Evolutionary conservation across 2,888 invertebrate species (phyloP), one percentile per base, ranked within the genome.

Genomic region (Ichneumon xanthorius): DNA sequence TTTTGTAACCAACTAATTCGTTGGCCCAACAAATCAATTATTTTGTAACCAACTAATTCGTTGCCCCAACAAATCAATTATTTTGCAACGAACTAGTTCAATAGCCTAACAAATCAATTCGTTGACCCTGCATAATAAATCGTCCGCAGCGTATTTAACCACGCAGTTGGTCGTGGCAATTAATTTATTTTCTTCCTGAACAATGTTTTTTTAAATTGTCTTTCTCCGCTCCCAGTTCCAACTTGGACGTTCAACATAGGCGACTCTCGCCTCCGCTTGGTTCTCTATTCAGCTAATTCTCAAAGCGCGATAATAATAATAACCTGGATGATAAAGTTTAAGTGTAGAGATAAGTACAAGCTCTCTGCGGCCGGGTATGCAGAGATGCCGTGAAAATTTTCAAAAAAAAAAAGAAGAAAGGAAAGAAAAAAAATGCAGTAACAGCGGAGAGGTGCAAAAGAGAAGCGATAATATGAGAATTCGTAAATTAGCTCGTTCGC

Each of bases 401-500:
- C 9, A 67, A 77, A 61, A 73, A 40, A 30, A 50, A 73, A 53
- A 16, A 6, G 55, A 37, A 22, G 6, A 63, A 30, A 33, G 4
- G n/a, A 2, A 30, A 30, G 30, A 30, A 33, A 63, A 30, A 30
- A 16, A 30, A 26, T 26, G 33, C 76, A 40, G 22, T 73, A 73
- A 73, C 61, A 77, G 79, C 71, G 58, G 68, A 45, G 80, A 73
- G 53, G 77, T 67, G 80, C 65, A 80, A 73, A 83, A 80, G 80
- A 80, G 83, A 53, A 53, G 65, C 80, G 63, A 86, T 82, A 76
- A 84, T 86, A 86, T 65, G 80, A 80, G 76, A 83, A 83, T 83
- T 90, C 89, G 88, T 90, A 90, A 90, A 91, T 91, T 86, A 86
- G 76, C 63, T 73, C 80, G 73, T 80, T 80, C 77, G 84, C 67